phyloP scores from a whole-genome alignment of 2,888 invertebrate species.

The Ophioninae sp. region DNA sequence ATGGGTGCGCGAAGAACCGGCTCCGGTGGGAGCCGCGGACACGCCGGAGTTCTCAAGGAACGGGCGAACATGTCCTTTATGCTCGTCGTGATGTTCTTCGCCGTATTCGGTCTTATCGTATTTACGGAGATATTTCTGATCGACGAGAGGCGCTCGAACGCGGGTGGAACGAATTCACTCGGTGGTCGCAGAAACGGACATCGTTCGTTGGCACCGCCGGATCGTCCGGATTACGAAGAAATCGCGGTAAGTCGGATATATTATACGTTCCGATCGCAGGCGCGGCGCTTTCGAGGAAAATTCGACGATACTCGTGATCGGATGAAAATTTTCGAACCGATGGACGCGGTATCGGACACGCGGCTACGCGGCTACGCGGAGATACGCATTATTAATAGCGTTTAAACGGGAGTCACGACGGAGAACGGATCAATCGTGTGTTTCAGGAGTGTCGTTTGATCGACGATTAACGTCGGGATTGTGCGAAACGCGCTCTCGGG shows the following conservation, averaged over 20 bases:
- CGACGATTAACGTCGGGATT: conserved; percentile 13
- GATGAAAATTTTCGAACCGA: too few relatives aligned
- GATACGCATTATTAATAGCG: background rate
- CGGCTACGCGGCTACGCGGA: too few relatives aligned
- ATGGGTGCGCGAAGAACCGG: conserved; percentile 82
- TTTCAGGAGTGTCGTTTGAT: conserved; percentile 32
- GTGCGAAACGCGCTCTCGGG: background rate
- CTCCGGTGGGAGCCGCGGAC: conserved; percentile 80
- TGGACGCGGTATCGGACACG: too few relatives aligned
- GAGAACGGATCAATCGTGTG: conserved; percentile 22
- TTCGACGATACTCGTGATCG: background rate
- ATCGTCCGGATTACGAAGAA: conserved; percentile 87
- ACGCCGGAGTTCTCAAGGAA: conserved; percentile 85
- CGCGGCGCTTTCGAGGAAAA: background rate
- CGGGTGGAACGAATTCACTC: conserved; percentile 83
- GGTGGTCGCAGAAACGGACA: conserved; percentile 82
- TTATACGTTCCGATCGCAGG: background rate
- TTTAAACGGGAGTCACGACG: conserved; percentile 15
- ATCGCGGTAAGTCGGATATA: conserved; percentile 78
- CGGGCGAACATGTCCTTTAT: conserved; percentile 94
- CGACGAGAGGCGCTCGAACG: conserved; percentile 83
- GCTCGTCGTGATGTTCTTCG: conserved; percentile 95
- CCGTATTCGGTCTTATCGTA: conserved; percentile 93
- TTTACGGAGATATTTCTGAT: conserved; percentile 91
- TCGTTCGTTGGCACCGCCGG: conserved; percentile 81